Evolutionary conservation across 2,113 vertebrate genomes (phyloP), one percentile per base, ranked within the genome.

Genomic region (Macquaria ambigua): DNA sequence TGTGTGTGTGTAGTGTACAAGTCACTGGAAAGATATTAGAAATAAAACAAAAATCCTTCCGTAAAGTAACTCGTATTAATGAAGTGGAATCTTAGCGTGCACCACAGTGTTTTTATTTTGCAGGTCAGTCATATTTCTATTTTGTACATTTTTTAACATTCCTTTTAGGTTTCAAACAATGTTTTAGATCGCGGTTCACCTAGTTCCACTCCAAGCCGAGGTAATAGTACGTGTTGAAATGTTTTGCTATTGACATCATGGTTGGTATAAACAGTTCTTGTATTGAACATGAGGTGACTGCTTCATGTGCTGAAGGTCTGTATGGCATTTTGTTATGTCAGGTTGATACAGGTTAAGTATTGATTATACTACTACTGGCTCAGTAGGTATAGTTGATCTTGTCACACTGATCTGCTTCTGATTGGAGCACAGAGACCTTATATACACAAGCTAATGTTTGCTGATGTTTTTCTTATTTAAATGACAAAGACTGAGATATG

Each of bases 21-120:
- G 71, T 92, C 90, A 93, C 93, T 93, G 92, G 89, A 93, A 85
- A 76, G 77, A 88, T 69, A 68, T 72, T 77, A 39, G 53, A 74
- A 72, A 39, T 48, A 71, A 77, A 88, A 72, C 25, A 55, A 55
- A 87, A 81, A 25, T 85, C 64, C 74, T 86, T 80, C 75, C 74
- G 58, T 80, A 56, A 71, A 78, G 71, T 83, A 61, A 67, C 25
- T 66, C 46, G 58, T 75, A 34, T 81, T 76, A 74, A 73, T 71
- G 50, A 72, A 85, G 79, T 79, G 48, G 56, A 74, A 28, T 58
- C 23, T 41, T 74, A 66, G 70, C 70, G 58, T 28, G 25, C n/a
- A 76, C 77, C 61, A 4, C 70, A 31, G 34, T 83, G 70, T 85
- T 81, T 31, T 88, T 85, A 68, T 75, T 52, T 41, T 78, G 67